phyloP scores from a whole-genome alignment of 2,797 vertebrate genomes.

The Sebastes ruberrimus region DNA sequence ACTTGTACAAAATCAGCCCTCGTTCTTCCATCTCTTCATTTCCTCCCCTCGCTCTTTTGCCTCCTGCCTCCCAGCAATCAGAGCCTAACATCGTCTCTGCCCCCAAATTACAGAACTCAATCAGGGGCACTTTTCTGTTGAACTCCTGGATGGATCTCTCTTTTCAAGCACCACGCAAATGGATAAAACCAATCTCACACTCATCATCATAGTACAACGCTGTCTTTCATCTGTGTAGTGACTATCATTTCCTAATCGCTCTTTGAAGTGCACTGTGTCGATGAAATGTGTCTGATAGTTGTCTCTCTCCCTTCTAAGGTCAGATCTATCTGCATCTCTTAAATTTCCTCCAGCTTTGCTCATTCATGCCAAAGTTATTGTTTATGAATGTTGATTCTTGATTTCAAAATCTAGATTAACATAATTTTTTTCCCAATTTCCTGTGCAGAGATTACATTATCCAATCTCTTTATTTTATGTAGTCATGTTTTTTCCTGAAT shows the following conservation, averaged over 20 bases:
- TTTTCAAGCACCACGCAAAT: slow-evolving; percentile 24
- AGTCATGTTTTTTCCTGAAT: not conserved
- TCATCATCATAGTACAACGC: not conserved
- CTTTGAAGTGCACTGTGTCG: slow-evolving; percentile 3
- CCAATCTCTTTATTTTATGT: not conserved
- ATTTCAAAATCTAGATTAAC: not conserved
- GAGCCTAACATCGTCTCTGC: not conserved
- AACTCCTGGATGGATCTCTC: slow-evolving; percentile 1
- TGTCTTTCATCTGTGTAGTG: not conserved
- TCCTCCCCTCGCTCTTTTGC: slow-evolving; percentile 21
- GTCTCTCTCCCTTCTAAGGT: not conserved
- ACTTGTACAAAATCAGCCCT: slow-evolving; percentile 37
- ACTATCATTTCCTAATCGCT: slow-evolving; percentile 6
- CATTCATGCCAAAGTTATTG: not conserved
- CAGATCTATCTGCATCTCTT: not conserved
- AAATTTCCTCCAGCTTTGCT: not conserved
- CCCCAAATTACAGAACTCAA: slow-evolving; percentile 45
- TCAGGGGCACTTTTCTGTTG: slow-evolving; percentile 19
- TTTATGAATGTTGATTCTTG: not conserved
- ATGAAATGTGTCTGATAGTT: not conserved
- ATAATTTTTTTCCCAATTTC: not conserved
- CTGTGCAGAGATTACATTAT: not conserved
- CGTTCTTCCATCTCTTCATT: slow-evolving; percentile 13
- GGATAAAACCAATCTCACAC: slow-evolving; percentile 15
- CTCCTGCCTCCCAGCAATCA: slow-evolving; percentile 41